Evolutionary conservation across 2,888 invertebrate genomes (phyloP), one percentile per base, ranked within the genome.

Genomic region (Macrosoma leucophasiata): DNA sequence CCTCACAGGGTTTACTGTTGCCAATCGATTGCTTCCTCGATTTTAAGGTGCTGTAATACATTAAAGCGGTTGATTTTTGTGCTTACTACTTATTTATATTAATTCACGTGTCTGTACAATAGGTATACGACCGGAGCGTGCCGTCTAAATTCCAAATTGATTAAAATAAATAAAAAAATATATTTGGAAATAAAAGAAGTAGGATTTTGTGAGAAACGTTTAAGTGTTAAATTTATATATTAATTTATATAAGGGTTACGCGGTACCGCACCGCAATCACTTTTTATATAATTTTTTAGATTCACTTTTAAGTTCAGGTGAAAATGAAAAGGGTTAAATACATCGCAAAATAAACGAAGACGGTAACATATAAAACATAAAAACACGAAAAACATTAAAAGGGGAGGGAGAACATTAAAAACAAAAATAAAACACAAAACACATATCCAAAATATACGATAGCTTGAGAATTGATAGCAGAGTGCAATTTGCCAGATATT

Each of bases 401-500:
- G 25, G 10, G 14, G 11, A 29, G 12, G 31, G 48, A 57, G 44
- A 32, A 35, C 43, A 57, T 41, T 30, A 39, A 43, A 41, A 48
- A 42, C 39, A 46, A 44, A 50, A 45, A 48, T 44, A 46, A 46
- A 41, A 56, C 62, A 33, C 52, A 67, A 68, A 65, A 62, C 64
- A 72, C 66, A 68, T 68, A 67, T 62, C 59, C 46, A 67, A n/a
- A 46, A 41, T 47, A 58, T 58, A 74, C 65, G 62, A 62, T 57
- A 74, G 73, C 75, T 66, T 66, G 59, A 65, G 50, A 68, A 62
- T 61, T 52, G 67, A 69, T 58, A 79, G 76, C 77, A 62, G 55
- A 65, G 79, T 81, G 79, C 79, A 77, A 46, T 62, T 70, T 66
- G 68, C 64, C 62, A 71, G 60, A 71, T 69, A 66, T 63, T 50